A percentile compares a stretch with the other conserved stretches of the same genome.
phyloP scores from a whole-genome alignment of 2,113 vertebrate genomes.

The Cichladusa arquata region DNA sequence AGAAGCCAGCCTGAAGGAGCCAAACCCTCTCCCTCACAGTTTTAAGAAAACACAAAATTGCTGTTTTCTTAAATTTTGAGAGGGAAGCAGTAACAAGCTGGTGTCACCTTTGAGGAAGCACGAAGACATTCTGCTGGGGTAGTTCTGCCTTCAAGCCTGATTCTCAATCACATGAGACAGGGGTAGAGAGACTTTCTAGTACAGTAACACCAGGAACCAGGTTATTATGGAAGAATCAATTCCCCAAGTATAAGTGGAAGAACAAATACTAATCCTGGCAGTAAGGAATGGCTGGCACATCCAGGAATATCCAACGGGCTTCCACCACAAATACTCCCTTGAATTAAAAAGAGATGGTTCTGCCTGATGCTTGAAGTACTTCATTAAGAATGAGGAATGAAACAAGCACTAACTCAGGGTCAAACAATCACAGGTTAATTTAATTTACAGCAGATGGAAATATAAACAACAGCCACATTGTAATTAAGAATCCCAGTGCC shows the following conservation, averaged over 20 bases:
- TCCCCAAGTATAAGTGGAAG: neutral
- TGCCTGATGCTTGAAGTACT: neutral
- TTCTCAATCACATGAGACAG: neutral
- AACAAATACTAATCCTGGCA: neutral
- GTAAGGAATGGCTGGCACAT: neutral
- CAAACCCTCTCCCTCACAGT: neutral
- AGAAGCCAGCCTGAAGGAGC: neutral
- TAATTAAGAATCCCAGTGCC: conserved; percentile 15
- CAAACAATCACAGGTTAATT: neutral
- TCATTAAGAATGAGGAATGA: neutral
- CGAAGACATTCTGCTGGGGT: neutral
- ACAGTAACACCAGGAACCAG: neutral
- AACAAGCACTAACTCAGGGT: neutral
- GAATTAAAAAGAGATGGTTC: neutral
- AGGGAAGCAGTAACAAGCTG: neutral
- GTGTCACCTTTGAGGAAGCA: neutral
- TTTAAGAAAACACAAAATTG: neutral
- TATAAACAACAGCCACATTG: conserved; percentile 2
- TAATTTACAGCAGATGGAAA: neutral
- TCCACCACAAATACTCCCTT: neutral
- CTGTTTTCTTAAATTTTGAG: neutral
- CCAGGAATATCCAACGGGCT: neutral
- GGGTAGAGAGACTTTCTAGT: neutral
- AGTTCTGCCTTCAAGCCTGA: neutral
- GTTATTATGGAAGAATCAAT: neutral